Percentiles rank a stretch among this genome's conserved stretches.
These are phyloP conservation scores for Drosophila nasuta DNA, from an alignment of 1,140 invertebrate species.

Conservation along the genomic window DNA sequence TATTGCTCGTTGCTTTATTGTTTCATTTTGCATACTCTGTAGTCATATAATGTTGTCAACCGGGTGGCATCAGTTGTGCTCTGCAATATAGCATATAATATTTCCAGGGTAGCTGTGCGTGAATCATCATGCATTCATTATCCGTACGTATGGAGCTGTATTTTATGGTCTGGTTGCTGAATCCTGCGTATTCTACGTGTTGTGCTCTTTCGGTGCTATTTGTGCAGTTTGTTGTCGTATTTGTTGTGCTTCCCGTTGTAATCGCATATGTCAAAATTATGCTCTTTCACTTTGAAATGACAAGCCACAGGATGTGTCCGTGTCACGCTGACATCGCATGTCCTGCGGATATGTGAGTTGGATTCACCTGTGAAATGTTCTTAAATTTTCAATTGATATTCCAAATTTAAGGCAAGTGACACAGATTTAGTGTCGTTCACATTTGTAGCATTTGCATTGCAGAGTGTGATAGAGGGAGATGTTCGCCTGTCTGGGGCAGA, in stretches of 20 bases:
- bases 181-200: constrained; percentile 28
- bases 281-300: constrained; percentile 71
- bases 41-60: neutral
- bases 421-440: constrained; percentile 43
- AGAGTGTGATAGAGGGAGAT: constrained; percentile 1
- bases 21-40: constrained; percentile 49
- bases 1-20: constrained; percentile 73
- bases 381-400: constrained; percentile 57
- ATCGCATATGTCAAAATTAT: constrained; percentile 82
- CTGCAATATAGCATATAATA: neutral
- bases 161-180: constrained; percentile 52
- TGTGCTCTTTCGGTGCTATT: constrained; percentile 30
- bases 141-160: constrained; percentile 24
- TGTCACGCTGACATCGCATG: constrained; percentile 58
- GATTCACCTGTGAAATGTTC: constrained; percentile 31
- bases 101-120: neutral
- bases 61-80: neutral
- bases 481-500: constrained; percentile 23
- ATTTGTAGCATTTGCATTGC: constrained; percentile 14
- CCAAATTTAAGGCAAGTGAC: constrained; percentile 42
- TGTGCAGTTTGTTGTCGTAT: constrained; percentile 28
- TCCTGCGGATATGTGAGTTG: constrained; percentile 4
- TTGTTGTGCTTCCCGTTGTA: constrained; percentile 57
- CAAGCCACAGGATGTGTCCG: constrained; percentile 57
- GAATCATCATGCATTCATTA: neutral